Evolutionary conservation across 1,140 invertebrate genomes (phyloP).

Genomic region (Drosophila lacertosa): DNA sequence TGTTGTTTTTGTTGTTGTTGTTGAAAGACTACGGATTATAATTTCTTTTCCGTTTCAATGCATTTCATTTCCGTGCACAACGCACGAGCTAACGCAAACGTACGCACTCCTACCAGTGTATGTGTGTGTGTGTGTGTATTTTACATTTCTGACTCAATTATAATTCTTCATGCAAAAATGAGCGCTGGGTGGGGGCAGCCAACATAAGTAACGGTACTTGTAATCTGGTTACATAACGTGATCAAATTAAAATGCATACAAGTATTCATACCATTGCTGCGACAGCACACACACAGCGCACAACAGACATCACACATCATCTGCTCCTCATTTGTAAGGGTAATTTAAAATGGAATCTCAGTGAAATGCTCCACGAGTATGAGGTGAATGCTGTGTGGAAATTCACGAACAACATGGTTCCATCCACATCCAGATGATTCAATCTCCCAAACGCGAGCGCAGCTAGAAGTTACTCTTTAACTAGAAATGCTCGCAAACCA

Average conservation of each 20-base stretch:
- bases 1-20: conserved; percentile 29
- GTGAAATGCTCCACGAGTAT: conserved; percentile 4
- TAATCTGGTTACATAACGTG: conserved; percentile 71
- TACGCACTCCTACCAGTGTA: conserved; percentile 9
- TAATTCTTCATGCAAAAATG: conserved; percentile 67
- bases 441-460: conserved; percentile 3
- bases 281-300: conserved; percentile 9
- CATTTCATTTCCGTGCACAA: conserved; percentile 75
- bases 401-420: neutral
- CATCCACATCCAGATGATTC: conserved; percentile 4
- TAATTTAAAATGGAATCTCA: conserved; percentile 6
- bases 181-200: neutral
- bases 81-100: conserved; percentile 42
- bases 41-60: conserved; percentile 82
- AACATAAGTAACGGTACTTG: conserved; percentile 55
- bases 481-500: too few species aligned
- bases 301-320: neutral
- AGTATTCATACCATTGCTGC: conserved; percentile 38
- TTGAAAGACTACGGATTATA: conserved; percentile 62
- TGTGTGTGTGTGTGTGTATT: conserved; percentile 26
- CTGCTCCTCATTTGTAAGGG: neutral
- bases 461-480: too few species aligned
- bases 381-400: neutral
- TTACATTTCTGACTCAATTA: conserved; percentile 79
- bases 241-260: conserved; percentile 62